phyloP scores from a whole-genome alignment of 1,140 invertebrate species.

The Listronotus oregonensis region DNA sequence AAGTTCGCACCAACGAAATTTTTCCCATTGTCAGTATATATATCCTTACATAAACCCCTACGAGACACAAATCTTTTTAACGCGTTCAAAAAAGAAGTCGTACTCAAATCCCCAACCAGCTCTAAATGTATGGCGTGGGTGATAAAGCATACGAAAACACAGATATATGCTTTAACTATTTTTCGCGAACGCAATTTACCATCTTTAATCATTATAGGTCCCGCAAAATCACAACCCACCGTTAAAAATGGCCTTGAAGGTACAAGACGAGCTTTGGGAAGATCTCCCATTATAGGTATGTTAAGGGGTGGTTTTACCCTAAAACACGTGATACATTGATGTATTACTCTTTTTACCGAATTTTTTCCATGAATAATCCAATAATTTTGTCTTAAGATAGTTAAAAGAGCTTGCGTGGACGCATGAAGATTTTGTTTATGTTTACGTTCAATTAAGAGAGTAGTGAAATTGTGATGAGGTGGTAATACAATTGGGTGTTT shows the following conservation, averaged over 20 bases:
- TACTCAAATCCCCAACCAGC: slow-evolving; percentile 6
- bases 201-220: slow-evolving; percentile 8
- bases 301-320: slow-evolving; percentile 15
- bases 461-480: slow-evolving; percentile 6
- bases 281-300: slow-evolving; percentile 47
- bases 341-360: slow-evolving; percentile 26
- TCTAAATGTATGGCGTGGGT: slow-evolving; percentile 5
- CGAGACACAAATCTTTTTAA: slow-evolving; percentile 2
- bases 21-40: slow-evolving; percentile 4
- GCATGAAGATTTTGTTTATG: not conserved
- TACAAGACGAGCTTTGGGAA: not conserved
- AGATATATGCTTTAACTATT: not conserved
- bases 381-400: not conserved
- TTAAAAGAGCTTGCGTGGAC: not conserved
- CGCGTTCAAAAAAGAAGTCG: not conserved
- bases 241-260: slow-evolving; percentile 8
- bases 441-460: slow-evolving; percentile 1
- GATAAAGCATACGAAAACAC: slow-evolving; percentile 1
- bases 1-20: slow-evolving; percentile 1
- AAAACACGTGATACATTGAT: slow-evolving; percentile 30
- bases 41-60: slow-evolving; percentile 7
- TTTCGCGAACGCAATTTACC: no score
- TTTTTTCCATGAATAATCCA: slow-evolving; percentile 29
- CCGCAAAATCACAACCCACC: slow-evolving; percentile 9
- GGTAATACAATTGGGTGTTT: slow-evolving; percentile 13